Evolutionary conservation across 92 coral and sea anemone species (phyloP).

Genomic region (Galaxea fascicularis): DNA sequence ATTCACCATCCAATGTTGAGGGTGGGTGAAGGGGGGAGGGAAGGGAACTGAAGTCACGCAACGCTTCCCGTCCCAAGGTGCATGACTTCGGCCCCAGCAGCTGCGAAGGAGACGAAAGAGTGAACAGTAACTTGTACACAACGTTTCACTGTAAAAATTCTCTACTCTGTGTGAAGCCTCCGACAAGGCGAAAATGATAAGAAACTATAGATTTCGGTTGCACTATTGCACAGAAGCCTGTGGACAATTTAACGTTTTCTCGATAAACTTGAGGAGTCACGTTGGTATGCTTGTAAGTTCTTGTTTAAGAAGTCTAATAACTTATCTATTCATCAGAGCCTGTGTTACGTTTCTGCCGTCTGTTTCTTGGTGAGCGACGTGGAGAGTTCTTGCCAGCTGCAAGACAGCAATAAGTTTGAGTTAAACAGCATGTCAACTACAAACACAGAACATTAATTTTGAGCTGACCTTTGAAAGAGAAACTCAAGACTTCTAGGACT

Average conservation of each 20-base stretch:
- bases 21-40: too few relatives aligned
- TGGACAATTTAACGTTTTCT: background rate
- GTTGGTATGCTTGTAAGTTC: background rate
- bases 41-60: too few relatives aligned
- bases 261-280: background rate
- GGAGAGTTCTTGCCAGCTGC: constrained; percentile 86
- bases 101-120: too few relatives aligned
- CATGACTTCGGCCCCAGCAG: too few relatives aligned
- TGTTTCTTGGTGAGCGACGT: constrained; percentile 98
- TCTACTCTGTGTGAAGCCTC: constrained; percentile 1
- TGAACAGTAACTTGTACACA: too few relatives aligned
- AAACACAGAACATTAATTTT: background rate
- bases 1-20: too few relatives aligned
- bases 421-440: background rate
- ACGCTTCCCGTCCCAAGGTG: too few relatives aligned
- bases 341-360: constrained; percentile 98
- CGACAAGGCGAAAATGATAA: background rate
- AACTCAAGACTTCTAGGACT: too few relatives aligned
- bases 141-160: background rate
- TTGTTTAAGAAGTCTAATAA: constrained; percentile 17
- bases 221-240: background rate
- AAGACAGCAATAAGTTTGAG: background rate
- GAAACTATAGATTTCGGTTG: background rate
- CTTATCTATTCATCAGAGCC: constrained; percentile 93
- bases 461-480: background rate